Conservation (phyloP, 2,113 vertebrate species). For the Perca fluviatilis region DNA sequence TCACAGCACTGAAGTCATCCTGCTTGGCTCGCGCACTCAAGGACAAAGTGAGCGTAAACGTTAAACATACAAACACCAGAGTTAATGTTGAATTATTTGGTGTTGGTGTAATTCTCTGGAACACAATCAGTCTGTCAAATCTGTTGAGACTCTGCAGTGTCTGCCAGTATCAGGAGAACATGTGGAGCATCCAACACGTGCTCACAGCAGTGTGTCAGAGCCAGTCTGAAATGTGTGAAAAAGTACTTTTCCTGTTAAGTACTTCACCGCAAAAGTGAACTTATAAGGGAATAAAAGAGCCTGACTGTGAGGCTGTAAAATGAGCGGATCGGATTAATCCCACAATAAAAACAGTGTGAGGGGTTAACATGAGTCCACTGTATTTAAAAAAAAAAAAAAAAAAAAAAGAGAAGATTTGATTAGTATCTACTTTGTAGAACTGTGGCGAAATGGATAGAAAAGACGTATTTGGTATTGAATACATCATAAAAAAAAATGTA, state of each 20-base stretch:
- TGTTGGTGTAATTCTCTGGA: slow-evolving; percentile 70
- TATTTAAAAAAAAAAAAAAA: background rate
- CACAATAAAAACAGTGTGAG: slow-evolving; percentile 12
- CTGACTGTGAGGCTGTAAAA: slow-evolving; percentile 31
- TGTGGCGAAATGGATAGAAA: slow-evolving; percentile 29
- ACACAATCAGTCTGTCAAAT: slow-evolving; percentile 57
- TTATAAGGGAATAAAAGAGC: slow-evolving; percentile 52
- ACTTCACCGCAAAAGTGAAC: slow-evolving; percentile 35
- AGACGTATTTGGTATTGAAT: slow-evolving; percentile 36
- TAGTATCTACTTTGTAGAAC: slow-evolving; percentile 27
- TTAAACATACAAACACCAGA: slow-evolving; percentile 54
- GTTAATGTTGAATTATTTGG: slow-evolving; percentile 51
- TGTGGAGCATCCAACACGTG: slow-evolving; percentile 44
- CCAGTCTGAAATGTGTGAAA: slow-evolving; percentile 27
- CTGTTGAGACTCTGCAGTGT: slow-evolving; percentile 38
- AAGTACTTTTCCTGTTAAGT: slow-evolving; percentile 31
- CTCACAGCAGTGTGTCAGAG: slow-evolving; percentile 43
- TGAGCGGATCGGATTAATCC: slow-evolving; percentile 27
- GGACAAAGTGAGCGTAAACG: slow-evolving; percentile 40
- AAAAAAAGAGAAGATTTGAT: background rate
- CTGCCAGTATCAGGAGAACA: slow-evolving; percentile 42
- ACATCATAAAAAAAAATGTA: slow-evolving; percentile 35
- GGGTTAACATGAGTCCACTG: slow-evolving; percentile 16
- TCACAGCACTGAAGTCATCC: slow-evolving; percentile 63
- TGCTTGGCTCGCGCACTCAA: slow-evolving; percentile 36